These are phyloP conservation scores for Rhaphigaster nebulosa DNA, from an alignment of 2,888 invertebrate species.

Conservation along the genomic window DNA sequence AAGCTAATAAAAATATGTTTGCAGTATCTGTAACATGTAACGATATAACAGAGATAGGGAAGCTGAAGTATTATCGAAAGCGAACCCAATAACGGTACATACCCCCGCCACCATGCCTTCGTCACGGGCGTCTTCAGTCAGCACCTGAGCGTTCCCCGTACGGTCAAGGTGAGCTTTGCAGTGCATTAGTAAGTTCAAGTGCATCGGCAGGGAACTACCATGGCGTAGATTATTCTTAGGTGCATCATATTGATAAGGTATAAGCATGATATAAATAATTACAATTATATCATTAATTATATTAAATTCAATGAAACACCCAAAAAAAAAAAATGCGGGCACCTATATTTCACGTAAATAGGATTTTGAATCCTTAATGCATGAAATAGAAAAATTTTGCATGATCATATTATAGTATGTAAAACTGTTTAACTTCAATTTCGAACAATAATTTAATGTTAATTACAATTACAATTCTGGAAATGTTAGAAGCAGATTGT, in stretches of 20 bases:
- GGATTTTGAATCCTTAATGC: background rate
- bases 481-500: no score
- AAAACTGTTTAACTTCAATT: no score
- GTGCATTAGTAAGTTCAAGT: background rate
- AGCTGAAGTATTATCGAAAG: slow-evolving; percentile 35
- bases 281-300: background rate
- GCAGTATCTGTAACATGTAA: background rate
- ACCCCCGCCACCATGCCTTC: background rate
- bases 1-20: background rate
- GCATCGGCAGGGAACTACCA: background rate
- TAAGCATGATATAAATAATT: background rate
- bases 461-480: no score
- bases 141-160: background rate
- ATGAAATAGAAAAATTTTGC: background rate
- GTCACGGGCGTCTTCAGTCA: background rate
- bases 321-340: no score
- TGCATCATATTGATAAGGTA: background rate
- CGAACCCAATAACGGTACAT: slow-evolving; percentile 36
- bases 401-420: no score
- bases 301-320: no score
- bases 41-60: background rate
- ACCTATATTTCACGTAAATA: background rate
- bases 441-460: no score
- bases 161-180: background rate
- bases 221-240: background rate